Base-by-base conservation (phyloP, 1,140 invertebrate genomes). In the Euwallacea fornicatus region DNA sequence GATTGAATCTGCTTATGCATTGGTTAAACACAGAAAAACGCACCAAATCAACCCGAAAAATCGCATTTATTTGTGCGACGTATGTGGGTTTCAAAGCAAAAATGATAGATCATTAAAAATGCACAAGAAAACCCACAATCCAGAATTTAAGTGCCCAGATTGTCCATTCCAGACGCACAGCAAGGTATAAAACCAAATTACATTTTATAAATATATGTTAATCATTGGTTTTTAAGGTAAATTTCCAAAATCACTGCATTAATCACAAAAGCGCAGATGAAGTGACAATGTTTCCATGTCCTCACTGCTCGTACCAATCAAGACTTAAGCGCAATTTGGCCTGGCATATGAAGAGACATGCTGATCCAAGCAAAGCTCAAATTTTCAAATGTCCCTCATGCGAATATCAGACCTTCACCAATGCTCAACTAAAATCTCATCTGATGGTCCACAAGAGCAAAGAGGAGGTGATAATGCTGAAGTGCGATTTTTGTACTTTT, bases 91-190 rank as follows among this genome's bases (percentile, higher is more conserved):
- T 64, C 71, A 72, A 56, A 67, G 65, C 42, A 72, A 67, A 54
- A 68, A 72, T 43, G 66, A 72, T 13, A 16, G 71, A 6, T 67
- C 71, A 8, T 21, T 72, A 4, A 72, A 72, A 43, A 72, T 68
- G 60, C 71, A 72, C 42, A 68, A 68, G 33, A 68, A 68, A 21
- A 72, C 65, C 42, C 71, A 72, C 16, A 72, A 72, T 21, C 71
- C 65, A 7, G 66, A 68, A 43, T 72, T 67, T 50, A 67, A 68
- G 44, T 72, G 71, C 50, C 66, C 71, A 33, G 60, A 68, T 72
- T 72, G 71, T 50, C 71, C 71, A 8, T 72, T 68, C 53, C 63
- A 72, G 66, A 72, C 71, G 11, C 65, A 72, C n/a, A 67, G 71
- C 44, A 72, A 72, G 60, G 66, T 68, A 55, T 56, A 42, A 50